Conservation (phyloP, 2,888 invertebrate species). For the Drosophila meridionalis region DNA sequence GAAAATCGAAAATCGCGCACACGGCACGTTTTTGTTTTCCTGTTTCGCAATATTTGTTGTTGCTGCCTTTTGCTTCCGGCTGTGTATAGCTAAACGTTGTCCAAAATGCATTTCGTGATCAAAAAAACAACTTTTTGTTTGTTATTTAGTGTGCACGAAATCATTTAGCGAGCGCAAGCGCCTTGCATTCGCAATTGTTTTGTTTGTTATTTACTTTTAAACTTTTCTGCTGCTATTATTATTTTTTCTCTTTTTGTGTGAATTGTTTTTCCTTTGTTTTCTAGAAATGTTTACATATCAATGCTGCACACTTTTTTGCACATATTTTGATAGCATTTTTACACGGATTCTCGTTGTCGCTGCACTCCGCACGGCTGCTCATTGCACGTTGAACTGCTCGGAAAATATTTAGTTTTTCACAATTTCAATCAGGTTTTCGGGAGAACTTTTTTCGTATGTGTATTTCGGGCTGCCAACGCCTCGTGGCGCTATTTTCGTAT, state of each 20-base stretch:
- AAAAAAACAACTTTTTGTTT: conserved; percentile 50
- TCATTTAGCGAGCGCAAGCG: conserved; percentile 57
- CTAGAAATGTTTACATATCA: conserved; percentile 63
- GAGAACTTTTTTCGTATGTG: conserved; percentile 16
- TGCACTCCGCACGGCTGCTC: conserved; percentile 47
- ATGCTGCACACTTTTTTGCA: conserved; percentile 44
- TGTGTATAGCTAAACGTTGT: conserved; percentile 25
- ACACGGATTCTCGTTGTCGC: conserved; percentile 19
- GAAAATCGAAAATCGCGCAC: conserved; percentile 62
- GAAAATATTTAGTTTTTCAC: conserved; percentile 39
- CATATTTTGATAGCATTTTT: conserved; percentile 49
- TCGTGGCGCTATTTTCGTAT: conserved; percentile 67
- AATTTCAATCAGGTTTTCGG: conserved; percentile 70
- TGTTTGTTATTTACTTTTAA: conserved; percentile 10
- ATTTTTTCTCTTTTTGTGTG: not conserved
- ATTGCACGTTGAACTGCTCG: conserved; percentile 65
- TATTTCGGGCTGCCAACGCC: conserved; percentile 49
- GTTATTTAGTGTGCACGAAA: conserved; percentile 68
- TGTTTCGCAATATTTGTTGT: conserved; percentile 31
- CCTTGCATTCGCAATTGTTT: conserved; percentile 49
- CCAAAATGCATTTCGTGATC: conserved; percentile 41
- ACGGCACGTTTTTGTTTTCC: conserved; percentile 61
- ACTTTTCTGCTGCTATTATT: conserved; percentile 11
- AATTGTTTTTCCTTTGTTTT: conserved; percentile 27
- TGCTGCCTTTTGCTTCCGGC: conserved; percentile 42